phyloP scores from a whole-genome alignment of 2,797 vertebrate species.

The Salmo trutta region DNA sequence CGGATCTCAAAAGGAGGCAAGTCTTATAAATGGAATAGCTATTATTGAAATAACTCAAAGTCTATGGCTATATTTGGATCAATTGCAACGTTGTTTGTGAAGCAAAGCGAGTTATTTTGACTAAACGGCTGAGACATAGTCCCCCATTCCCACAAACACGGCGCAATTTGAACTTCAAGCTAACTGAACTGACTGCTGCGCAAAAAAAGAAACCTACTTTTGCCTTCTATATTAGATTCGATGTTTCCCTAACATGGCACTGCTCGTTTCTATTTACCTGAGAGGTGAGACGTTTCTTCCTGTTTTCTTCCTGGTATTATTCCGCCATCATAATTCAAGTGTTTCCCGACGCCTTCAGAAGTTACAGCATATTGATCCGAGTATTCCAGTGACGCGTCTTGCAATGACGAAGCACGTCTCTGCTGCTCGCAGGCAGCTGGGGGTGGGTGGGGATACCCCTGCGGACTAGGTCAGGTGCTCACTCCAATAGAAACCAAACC shows the following conservation, averaged over 20 bases:
- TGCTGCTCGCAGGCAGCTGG: not conserved
- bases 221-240: not conserved
- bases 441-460: conserved; percentile 1
- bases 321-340: conserved; percentile 31
- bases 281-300: conserved; percentile 17
- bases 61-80: not conserved
- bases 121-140: not conserved
- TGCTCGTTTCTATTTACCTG: conserved; percentile 49
- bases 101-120: not conserved
- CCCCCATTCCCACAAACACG: not conserved
- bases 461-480: not conserved
- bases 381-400: conserved; percentile 52
- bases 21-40: not conserved
- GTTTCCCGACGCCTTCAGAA: conserved; percentile 29
- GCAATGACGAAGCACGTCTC: conserved; percentile 11
- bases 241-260: not conserved
- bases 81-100: not conserved
- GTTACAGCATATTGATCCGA: conserved; percentile 29
- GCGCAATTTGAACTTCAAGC: conserved; percentile 38
- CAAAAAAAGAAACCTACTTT: not conserved
- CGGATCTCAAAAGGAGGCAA: not conserved
- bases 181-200: conserved; percentile 8
- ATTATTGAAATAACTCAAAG: not conserved
- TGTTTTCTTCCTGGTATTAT: not conserved
- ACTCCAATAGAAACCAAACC: not conserved